Evolutionary conservation across 1,140 invertebrate species (phyloP).

Genomic region (Tetramorium alpestre): DNA sequence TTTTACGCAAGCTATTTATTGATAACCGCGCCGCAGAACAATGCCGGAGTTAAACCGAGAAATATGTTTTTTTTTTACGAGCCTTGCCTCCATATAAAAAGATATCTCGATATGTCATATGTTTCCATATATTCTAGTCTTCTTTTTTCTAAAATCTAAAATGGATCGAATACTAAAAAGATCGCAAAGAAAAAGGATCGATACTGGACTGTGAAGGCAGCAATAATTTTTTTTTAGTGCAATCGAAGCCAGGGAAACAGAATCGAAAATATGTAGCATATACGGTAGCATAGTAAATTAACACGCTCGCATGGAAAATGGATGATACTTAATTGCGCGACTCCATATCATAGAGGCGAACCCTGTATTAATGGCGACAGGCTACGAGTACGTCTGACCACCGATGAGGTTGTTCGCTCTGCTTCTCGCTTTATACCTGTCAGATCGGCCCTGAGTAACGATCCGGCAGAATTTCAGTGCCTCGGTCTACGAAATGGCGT

Average conservation of each 20-base stretch:
- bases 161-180: background rate
- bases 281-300: background rate
- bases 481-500: conserved; percentile 61
- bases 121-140: background rate
- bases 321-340: conserved; percentile 48
- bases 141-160: background rate
- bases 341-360: conserved; percentile 8
- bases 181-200: background rate
- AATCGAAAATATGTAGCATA: background rate
- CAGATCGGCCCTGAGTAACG: conserved; percentile 69
- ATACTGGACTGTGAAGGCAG: background rate
- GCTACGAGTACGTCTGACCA: conserved; percentile 29
- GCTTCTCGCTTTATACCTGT: conserved; percentile 68
- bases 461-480: conserved; percentile 68
- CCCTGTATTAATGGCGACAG: conserved; percentile 40
- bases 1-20: conserved; percentile 38
- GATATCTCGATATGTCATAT: background rate
- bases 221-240: background rate
- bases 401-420: conserved; percentile 51
- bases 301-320: background rate
- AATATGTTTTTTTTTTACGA: conserved; percentile 52
- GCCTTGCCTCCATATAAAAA: background rate
- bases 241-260: background rate
- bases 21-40: conserved; percentile 14
- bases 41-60: conserved; percentile 14